Percentiles rank a stretch among this genome's conserved stretches.
phyloP scores from a whole-genome alignment of 1,140 invertebrate species.

The Aphelinus certus region DNA sequence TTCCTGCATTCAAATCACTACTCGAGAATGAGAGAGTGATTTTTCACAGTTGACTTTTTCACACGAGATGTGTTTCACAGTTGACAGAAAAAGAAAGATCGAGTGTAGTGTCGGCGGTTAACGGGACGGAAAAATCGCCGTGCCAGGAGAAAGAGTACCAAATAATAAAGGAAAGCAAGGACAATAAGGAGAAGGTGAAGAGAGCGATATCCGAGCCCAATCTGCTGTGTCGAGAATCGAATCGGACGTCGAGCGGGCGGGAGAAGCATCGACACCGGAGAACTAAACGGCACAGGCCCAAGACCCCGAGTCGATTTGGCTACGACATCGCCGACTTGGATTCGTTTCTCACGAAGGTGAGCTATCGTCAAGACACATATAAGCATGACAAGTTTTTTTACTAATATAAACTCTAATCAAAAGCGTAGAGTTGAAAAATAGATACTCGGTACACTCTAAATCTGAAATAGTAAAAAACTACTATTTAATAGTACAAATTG shows the following conservation, averaged over 20 bases:
- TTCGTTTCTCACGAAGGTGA: constrained; percentile 76
- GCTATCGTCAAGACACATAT: neutral
- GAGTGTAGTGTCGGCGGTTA: constrained; percentile 35
- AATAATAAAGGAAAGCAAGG: constrained; percentile 18
- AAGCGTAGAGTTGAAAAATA: neutral
- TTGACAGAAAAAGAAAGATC: constrained; percentile 40
- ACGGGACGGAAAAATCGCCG: constrained; percentile 33
- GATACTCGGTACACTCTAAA: neutral
- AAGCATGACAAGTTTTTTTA: no score
- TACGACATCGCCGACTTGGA: constrained; percentile 81
- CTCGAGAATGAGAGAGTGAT: no score
- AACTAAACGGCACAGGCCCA: constrained; percentile 52
- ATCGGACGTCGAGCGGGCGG: constrained; percentile 39
- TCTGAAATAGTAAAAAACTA: no score
- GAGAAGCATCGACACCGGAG: constrained; percentile 50
- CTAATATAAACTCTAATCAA: constrained; percentile 3
- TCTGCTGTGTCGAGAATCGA: constrained; percentile 48
- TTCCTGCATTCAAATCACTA: no score
- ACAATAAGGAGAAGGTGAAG: constrained; percentile 51
- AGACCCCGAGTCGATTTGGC: constrained; percentile 66
- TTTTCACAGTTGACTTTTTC: no score
- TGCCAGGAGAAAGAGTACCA: constrained; percentile 37
- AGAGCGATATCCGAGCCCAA: constrained; percentile 56
- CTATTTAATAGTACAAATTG: no score
- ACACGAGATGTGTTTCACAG: constrained; percentile 17